Evolutionary conservation across 2,888 invertebrate species (phyloP), one percentile per base, ranked within the genome.

Genomic region (Germaria angustata): DNA sequence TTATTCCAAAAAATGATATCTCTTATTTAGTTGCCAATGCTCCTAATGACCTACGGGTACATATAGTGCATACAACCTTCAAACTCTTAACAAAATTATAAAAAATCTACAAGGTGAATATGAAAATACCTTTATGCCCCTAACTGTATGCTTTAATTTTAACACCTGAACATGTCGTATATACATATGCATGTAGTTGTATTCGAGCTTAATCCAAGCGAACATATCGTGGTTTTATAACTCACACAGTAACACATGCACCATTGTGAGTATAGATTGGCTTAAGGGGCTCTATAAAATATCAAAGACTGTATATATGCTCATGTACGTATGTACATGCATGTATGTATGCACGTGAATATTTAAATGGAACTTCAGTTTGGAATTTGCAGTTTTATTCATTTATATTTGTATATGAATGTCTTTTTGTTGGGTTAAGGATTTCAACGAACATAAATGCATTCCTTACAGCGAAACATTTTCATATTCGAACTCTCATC

Each of bases 201-300:
- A 28, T 28, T 5, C 6, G 24, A 55, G 5, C 39, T 20, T 17
- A 41, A 44, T 44, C n/a, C 20, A 20, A 69, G 20, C 20, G 20
- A 55, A 55, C 20, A 69, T 69, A 41, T 69, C 32, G 55, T 41
- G 68, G 53, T 69, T 69, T 55, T 44, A 17, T n/a, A n/a, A 15
- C 51, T 32, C 63, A 32, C 17, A 32, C 39, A 15, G 3, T 9
- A 0, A 28, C 9, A 13, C 22, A 15, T 13, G n/a, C 20, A 20
- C 13, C n/a, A 11, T n/a, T n/a, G n/a, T 53, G 32, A 20, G 13
- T 28, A 61, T 28, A 72, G 59, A 44, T 65, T 81, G 65, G 80
- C 66, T 76, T 76, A 76, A 66, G 76, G 71, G 65, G 44, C 53
- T 71, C 36, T 61, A 20, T 17, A 34, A 61, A 55, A 68, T 63